Conservation (phyloP, 30 jellyfish, hydroid and myxozoan species). For the Pelagia noctiluca region DNA sequence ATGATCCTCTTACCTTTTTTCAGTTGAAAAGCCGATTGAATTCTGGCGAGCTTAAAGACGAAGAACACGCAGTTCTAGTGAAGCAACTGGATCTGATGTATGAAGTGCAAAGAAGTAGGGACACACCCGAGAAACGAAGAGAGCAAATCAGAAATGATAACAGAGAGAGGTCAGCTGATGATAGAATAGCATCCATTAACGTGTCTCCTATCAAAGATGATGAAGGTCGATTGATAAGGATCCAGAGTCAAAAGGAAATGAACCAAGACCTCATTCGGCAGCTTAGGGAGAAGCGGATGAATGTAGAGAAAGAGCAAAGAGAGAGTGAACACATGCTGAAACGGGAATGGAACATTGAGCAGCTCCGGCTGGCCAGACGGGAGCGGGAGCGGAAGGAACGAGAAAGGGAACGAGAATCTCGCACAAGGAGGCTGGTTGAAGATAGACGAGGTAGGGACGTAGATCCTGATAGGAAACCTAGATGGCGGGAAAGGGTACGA, state of each 20-base stretch:
- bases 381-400: background rate
- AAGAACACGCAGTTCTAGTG: constrained; percentile 47
- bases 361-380: background rate
- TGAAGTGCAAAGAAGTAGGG: constrained; percentile 47
- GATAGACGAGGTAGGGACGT: background rate
- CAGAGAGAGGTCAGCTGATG: constrained; percentile 12
- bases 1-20: no score
- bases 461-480: background rate
- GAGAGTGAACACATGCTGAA: background rate
- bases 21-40: constrained; percentile 55
- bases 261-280: constrained; percentile 35
- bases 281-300: constrained; percentile 19
- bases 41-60: constrained; percentile 46
- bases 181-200: no score
- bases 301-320: constrained; percentile 25
- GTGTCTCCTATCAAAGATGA: no score
- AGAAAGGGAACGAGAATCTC: background rate
- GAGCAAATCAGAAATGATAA: background rate
- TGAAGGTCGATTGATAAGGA: no score
- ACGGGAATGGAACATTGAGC: constrained; percentile 6
- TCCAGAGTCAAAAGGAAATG: constrained; percentile 21
- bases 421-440: background rate
- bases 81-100: constrained; percentile 53
- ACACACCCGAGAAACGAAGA: constrained; percentile 5
- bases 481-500: background rate